phyloP scores from a whole-genome alignment of 2,113 vertebrate genomes.

The Zingel zingel region DNA sequence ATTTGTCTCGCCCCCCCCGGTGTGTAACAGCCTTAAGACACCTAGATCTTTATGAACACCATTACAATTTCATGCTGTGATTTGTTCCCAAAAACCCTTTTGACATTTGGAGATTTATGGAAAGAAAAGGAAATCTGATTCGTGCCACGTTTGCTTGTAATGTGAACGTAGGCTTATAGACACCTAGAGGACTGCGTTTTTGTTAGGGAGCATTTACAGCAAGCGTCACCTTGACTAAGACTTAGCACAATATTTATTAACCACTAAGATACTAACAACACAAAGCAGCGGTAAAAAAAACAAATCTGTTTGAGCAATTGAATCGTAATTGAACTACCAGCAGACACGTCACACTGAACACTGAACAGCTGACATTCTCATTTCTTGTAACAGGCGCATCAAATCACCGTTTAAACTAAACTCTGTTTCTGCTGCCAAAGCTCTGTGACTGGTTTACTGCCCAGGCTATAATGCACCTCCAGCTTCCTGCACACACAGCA shows the following conservation, averaged over 20 bases:
- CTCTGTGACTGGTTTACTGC: constrained; percentile 21
- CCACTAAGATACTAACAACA: not conserved
- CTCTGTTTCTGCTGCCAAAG: constrained; percentile 45
- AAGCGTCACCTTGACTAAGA: not conserved
- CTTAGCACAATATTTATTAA: not conserved
- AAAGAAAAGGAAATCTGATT: no score
- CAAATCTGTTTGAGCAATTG: constrained; percentile 11
- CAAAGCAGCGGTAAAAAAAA: constrained; percentile 6
- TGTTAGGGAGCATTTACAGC: not conserved
- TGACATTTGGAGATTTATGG: no score
- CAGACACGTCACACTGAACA: constrained; percentile 33
- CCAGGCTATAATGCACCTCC: not conserved
- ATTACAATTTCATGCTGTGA: no score
- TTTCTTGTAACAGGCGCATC: constrained; percentile 47
- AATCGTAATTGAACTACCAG: constrained; percentile 32
- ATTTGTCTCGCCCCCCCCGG: no score
- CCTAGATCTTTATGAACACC: no score
- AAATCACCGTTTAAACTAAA: constrained; percentile 51
- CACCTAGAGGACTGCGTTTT: not conserved
- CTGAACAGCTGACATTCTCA: constrained; percentile 56
- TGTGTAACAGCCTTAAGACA: no score
- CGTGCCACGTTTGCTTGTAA: no score
- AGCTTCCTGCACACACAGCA: not conserved
- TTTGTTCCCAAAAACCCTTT: no score
- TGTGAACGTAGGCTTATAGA: no score